Evolutionary conservation across 2,113 vertebrate species (phyloP), one percentile per base, ranked within the genome.

Genomic region (Ceratotherium simum): DNA sequence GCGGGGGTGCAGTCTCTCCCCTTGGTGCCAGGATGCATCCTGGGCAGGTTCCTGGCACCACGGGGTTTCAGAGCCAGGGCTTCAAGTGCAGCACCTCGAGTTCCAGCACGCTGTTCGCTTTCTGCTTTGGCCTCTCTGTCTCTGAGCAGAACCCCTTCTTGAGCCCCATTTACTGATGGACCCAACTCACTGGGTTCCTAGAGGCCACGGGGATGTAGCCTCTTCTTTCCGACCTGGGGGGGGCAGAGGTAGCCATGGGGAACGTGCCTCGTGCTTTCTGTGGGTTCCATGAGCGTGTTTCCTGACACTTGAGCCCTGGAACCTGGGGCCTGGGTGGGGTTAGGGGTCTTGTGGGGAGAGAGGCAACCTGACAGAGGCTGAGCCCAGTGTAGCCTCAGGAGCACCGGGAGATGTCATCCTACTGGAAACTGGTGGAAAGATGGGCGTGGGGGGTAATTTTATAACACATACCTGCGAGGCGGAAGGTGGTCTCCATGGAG

Each of bases 181-280:
- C 13, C 33, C 3, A 0, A 8, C 69, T 16, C 2, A 2, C 1
- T 20, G 36, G 54, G 27, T 5, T 60, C 36, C 6, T 11, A 10
- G 64, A 9, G 36, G 29, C 31, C 2, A 8, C 7, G 5, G 56
- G 7, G 12, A 42, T 13, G 5, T 3, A 23, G 12, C 33, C 21
- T 25, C 11, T 25, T 25, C 8, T 20, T 6, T 25, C 60, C 3
- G 46, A 46, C 18, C 17, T 3, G 10, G 5, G 58, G 58, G 51
- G 65, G 60, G 42, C 2, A 13, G 36, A 23, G 9, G 36, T 25
- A 2, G 13, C 13, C 0, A 0, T 17, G 36, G 31, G 18, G 56
- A 0, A 0, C 0, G 0, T 6, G 58, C 58, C 39, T 17, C 4
- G 2, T 2, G 0, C 20, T 13, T 13, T 3, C 1, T 39, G 10